Evolutionary conservation across 2,113 vertebrate species (phyloP).

Genomic region (Thomomys bottae): DNA sequence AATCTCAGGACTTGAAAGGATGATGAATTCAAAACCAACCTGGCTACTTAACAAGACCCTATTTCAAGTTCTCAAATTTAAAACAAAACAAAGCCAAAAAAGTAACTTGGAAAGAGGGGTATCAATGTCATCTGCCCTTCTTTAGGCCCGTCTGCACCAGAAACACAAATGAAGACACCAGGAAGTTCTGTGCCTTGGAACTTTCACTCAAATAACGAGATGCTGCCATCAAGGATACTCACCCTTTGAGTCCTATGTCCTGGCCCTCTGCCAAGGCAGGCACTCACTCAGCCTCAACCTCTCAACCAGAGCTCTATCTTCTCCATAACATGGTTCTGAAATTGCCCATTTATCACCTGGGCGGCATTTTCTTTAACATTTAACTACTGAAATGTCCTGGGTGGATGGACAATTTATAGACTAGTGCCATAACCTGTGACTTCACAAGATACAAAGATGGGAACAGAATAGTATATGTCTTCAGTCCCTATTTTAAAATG

Average conservation of each 20-base stretch:
- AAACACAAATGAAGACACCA: neutral
- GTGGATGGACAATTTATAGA: neutral
- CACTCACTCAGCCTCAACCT: neutral
- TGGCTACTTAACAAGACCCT: neutral
- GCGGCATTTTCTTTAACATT: neutral
- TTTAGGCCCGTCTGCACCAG: neutral
- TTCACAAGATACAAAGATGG: constrained; percentile 8
- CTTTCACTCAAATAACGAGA: constrained; percentile 52
- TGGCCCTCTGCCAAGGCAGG: neutral
- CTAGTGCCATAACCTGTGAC: neutral
- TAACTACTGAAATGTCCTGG: neutral
- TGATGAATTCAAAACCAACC: neutral
- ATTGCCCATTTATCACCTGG: neutral
- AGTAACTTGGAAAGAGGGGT: neutral
- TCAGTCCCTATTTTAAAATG: neutral
- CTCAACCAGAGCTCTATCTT: neutral
- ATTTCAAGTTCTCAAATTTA: neutral
- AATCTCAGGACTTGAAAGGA: too few species aligned
- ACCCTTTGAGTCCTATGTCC: neutral
- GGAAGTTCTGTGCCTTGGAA: neutral
- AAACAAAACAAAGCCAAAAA: neutral
- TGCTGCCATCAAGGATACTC: neutral
- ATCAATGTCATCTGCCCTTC: neutral
- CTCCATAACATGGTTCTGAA: neutral
- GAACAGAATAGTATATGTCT: neutral